Conservation (phyloP, 2,113 vertebrate genomes). For the Datnioides undecimradiatus region DNA sequence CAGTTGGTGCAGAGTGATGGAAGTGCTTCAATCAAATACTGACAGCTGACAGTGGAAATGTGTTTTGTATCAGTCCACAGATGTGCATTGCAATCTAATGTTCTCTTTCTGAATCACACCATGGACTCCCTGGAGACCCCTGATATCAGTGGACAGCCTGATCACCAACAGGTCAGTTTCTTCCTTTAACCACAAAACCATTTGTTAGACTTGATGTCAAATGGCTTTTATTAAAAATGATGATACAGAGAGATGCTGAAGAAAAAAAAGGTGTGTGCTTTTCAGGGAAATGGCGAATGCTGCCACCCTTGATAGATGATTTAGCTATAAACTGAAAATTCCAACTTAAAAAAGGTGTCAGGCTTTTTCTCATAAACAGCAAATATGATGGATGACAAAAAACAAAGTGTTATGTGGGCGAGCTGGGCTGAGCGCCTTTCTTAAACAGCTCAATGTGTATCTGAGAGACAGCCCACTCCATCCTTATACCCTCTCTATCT, state of each 20-base stretch:
- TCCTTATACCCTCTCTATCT: neutral
- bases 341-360: neutral
- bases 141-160: too few species aligned
- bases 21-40: neutral
- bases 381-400: neutral
- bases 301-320: neutral
- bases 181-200: neutral
- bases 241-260: neutral
- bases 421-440: neutral
- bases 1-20: neutral
- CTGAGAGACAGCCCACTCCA: conserved; percentile 1
- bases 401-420: neutral
- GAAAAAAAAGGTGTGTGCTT: neutral
- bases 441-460: neutral
- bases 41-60: neutral
- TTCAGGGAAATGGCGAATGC: neutral
- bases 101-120: neutral
- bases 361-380: neutral
- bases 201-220: neutral
- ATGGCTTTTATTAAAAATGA: neutral
- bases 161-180: neutral
- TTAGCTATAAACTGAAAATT: neutral
- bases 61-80: neutral
- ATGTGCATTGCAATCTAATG: neutral
- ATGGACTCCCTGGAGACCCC: too few species aligned